phyloP scores from a whole-genome alignment of 2,888 invertebrate species.

The Eristalinus aeneus region DNA sequence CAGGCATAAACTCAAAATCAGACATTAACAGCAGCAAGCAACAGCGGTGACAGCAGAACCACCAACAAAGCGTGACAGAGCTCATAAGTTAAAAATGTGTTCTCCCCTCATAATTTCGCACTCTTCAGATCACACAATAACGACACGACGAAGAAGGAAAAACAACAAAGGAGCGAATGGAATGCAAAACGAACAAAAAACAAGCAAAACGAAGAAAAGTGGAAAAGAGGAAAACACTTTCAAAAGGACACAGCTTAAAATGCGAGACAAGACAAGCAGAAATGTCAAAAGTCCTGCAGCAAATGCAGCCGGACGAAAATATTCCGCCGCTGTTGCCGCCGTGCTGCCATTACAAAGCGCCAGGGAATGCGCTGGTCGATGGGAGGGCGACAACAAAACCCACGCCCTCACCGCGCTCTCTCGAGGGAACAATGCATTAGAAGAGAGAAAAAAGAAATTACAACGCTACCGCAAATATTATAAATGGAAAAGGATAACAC shows the following conservation, averaged over 20 bases:
- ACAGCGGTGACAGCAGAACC: conserved; percentile 1
- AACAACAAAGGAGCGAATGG: not conserved
- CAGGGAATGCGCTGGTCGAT: not conserved
- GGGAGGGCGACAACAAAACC: not conserved
- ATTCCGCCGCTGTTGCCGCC: not conserved
- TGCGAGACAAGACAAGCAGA: conserved; percentile 39
- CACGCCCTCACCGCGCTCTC: conserved; percentile 13
- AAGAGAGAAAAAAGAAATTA: conserved; percentile 24
- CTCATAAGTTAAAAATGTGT: conserved; percentile 29
- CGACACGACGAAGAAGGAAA: conserved; percentile 8
- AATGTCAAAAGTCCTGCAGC: conserved; percentile 66
- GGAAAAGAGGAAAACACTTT: conserved; percentile 4
- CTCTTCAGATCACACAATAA: conserved; percentile 37
- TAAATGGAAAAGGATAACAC: conserved; percentile 62
- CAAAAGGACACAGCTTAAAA: conserved; percentile 13
- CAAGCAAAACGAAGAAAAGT: not conserved
- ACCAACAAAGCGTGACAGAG: conserved; percentile 11
- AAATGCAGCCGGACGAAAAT: conserved; percentile 26
- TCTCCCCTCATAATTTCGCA: conserved; percentile 52
- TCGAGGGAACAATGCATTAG: conserved; percentile 61
- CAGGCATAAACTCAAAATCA: not conserved
- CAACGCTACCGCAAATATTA: conserved; percentile 63
- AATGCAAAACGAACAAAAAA: too few relatives aligned
- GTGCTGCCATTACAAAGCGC: not conserved
- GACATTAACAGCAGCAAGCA: conserved; percentile 4